Conservation (phyloP, 2,797 vertebrate genomes). For the Tenualosa thibaudeaui region DNA sequence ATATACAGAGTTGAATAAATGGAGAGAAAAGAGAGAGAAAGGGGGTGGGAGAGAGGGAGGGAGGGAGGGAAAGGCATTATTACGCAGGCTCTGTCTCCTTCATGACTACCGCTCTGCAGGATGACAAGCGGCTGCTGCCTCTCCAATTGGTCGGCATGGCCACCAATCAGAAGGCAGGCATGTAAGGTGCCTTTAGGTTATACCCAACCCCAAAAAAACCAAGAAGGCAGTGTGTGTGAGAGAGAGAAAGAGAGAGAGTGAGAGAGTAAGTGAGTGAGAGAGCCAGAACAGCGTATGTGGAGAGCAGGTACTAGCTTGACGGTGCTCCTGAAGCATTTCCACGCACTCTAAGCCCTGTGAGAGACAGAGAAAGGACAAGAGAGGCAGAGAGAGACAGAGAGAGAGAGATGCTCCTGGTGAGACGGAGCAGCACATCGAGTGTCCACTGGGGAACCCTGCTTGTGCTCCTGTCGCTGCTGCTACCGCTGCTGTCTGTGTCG, state of each 20-base stretch:
- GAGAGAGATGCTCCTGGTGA: conserved; percentile 59
- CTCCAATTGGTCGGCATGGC: conserved; percentile 71
- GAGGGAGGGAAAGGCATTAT: conserved; percentile 59
- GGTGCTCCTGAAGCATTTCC: conserved; percentile 58
- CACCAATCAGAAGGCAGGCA: conserved; percentile 78
- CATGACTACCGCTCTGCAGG: conserved; percentile 79
- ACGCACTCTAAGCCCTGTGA: conserved; percentile 40
- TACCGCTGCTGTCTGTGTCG: conserved; percentile 45
- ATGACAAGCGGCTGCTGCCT: conserved; percentile 74
- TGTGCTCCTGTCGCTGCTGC: conserved; percentile 55
- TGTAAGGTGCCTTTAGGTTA: conserved; percentile 84
- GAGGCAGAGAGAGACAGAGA: not conserved
- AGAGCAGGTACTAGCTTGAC: conserved; percentile 60
- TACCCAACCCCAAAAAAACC: conserved; percentile 75
- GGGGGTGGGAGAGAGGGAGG: conserved; percentile 39
- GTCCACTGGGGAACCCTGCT: conserved; percentile 66
- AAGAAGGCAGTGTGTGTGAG: conserved; percentile 44
- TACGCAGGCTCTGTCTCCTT: conserved; percentile 66
- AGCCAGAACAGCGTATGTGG: conserved; percentile 10
- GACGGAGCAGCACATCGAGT: conserved; percentile 65
- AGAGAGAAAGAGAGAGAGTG: conserved; percentile 55
- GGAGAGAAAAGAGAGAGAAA: conserved; percentile 40
- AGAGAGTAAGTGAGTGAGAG: not conserved
- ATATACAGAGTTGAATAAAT: conserved; percentile 39
- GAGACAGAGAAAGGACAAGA: not conserved